phyloP scores from a whole-genome alignment of 2,113 vertebrate genomes.

The Lontra canadensis region DNA sequence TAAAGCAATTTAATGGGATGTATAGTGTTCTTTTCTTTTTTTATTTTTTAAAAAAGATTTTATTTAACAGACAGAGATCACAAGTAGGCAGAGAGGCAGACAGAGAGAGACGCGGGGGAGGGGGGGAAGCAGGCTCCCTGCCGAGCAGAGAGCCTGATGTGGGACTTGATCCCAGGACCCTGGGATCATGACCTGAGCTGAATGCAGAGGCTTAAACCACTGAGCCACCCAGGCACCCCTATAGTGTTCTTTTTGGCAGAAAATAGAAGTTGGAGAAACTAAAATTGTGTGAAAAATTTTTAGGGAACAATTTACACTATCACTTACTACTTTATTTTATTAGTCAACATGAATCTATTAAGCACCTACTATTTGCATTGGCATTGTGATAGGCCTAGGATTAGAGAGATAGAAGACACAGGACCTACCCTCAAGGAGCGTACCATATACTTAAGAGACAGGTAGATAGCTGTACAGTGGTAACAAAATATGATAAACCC shows the following conservation, averaged over 20 bases:
- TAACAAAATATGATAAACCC: neutral
- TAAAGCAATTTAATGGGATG: neutral
- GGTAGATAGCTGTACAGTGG: neutral
- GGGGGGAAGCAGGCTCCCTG: no score
- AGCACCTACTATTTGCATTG: neutral
- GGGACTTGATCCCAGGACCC: no score
- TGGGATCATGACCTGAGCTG: no score
- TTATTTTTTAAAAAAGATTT: neutral
- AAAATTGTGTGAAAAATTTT: neutral
- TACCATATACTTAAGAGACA: neutral
- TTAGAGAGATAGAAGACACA: neutral
- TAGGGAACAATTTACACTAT: neutral
- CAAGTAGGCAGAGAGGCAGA: no score
- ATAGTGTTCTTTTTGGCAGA: neutral
- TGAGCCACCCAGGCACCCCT: neutral
- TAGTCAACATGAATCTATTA: neutral
- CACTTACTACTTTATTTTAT: neutral
- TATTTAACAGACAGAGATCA: no score
- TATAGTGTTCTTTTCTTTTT: neutral
- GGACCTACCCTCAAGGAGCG: neutral
- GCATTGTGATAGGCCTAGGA: neutral
- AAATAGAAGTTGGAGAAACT: neutral
- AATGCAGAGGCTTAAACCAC: no score
- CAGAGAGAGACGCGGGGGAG: no score
- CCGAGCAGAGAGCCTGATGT: no score